phyloP scores from a whole-genome alignment of 2,113 vertebrate genomes.

The Columbina picui region DNA sequence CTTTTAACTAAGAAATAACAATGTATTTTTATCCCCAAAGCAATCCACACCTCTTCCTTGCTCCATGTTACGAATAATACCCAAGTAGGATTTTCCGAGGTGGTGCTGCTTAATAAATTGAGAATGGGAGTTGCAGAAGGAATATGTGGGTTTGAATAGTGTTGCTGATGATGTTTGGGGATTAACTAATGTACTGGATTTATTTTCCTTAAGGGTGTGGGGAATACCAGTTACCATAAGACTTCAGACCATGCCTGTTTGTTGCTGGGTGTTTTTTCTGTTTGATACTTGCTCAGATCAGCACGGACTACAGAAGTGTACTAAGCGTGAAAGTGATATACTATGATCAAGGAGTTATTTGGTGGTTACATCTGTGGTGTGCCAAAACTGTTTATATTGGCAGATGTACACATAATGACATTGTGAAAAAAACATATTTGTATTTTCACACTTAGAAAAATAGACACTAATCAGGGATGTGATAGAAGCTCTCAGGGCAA shows the following conservation, averaged over 20 bases:
- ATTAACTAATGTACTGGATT: background rate
- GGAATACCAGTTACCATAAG: background rate
- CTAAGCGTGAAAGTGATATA: background rate
- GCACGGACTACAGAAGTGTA: accelerated
- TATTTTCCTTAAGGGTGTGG: background rate
- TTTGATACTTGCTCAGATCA: background rate
- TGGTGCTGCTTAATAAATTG: background rate
- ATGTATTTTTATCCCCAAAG: background rate
- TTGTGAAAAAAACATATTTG: background rate
- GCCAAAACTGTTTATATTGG: background rate
- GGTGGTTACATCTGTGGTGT: background rate
- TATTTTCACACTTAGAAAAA: background rate
- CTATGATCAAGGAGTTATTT: background rate
- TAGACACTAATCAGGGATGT: background rate
- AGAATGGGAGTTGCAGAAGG: background rate
- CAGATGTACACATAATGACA: background rate
- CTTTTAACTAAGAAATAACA: background rate
- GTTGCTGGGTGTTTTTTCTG: background rate
- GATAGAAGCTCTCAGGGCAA: background rate
- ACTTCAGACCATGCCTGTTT: background rate
- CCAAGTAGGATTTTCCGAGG: background rate
- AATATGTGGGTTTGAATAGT: background rate
- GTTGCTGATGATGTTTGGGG: background rate
- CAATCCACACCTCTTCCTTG: background rate
- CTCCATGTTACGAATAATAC: background rate